These are phyloP conservation scores for Steinernema carpocapsae DNA, from an alignment of 2,888 invertebrate genomes.

Conservation along the genomic window DNA sequence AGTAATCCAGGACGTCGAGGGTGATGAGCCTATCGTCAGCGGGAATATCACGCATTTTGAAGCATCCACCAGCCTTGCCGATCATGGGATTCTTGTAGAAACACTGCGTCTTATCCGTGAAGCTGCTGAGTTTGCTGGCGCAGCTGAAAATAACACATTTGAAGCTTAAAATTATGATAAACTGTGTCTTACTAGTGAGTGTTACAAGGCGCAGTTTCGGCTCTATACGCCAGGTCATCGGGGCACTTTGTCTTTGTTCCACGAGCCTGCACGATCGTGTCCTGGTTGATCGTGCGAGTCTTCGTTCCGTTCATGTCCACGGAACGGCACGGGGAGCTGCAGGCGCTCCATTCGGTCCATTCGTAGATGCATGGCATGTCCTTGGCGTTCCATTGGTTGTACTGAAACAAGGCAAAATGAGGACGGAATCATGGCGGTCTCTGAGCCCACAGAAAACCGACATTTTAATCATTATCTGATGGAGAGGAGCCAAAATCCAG, in stretches of 20 bases:
- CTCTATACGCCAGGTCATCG: neutral
- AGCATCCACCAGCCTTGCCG: neutral
- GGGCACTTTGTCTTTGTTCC: neutral
- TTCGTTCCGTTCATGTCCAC: neutral
- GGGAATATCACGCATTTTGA: neutral
- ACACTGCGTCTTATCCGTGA: neutral
- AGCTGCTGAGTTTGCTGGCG: neutral
- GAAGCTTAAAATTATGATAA: too few species aligned
- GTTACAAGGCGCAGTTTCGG: slow-evolving; percentile 1
- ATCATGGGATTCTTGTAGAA: slow-evolving; percentile 12
- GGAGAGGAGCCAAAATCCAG: too few species aligned
- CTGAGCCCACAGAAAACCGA: too few species aligned
- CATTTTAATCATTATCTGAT: too few species aligned
- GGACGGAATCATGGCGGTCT: too few species aligned
- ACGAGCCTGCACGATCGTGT: neutral
- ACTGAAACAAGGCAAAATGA: too few species aligned
- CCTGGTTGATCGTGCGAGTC: neutral
- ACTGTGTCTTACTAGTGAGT: neutral
- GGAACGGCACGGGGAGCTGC: neutral
- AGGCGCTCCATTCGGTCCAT: neutral
- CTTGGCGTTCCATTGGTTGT: neutral
- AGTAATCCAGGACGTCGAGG: neutral
- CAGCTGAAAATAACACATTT: neutral
- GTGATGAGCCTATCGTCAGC: neutral
- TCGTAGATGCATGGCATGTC: slow-evolving; percentile 30